phyloP scores from a whole-genome alignment of 37 sponge, comb jelly and placozoan genomes.

The Agelas oroides region DNA sequence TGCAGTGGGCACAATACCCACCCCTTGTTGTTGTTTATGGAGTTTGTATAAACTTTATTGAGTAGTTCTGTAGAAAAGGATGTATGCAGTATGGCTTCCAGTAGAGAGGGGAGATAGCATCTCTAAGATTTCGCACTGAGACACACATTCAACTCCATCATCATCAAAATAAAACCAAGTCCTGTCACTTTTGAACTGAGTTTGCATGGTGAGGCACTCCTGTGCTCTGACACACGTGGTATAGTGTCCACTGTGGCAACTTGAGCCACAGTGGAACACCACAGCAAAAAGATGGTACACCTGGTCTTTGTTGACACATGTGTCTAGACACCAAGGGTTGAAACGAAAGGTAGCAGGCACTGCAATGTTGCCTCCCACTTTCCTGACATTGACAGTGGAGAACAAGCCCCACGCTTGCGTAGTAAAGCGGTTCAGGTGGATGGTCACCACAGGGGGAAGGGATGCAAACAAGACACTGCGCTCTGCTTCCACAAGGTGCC shows the following conservation, averaged over 20 bases:
- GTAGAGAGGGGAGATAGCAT: constrained; percentile 55
- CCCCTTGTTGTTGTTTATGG: no score
- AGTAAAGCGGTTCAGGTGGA: constrained; percentile 80
- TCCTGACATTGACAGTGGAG: constrained; percentile 29
- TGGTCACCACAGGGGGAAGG: constrained; percentile 63
- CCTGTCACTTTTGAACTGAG: background rate
- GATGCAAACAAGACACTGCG: constrained; percentile 46
- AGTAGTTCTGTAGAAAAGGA: constrained; percentile 68
- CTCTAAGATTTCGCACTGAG: constrained; percentile 15
- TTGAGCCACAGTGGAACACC: constrained; percentile 73
- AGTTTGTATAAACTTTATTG: no score
- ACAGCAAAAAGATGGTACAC: constrained; percentile 77
- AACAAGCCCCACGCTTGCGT: constrained; percentile 13
- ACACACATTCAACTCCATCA: constrained; percentile 33
- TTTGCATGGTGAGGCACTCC: background rate
- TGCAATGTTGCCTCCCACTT: constrained; percentile 66
- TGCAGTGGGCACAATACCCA: no score
- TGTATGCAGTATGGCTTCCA: constrained; percentile 54
- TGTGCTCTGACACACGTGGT: constrained; percentile 46
- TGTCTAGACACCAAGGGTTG: constrained; percentile 57
- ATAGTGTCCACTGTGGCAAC: constrained; percentile 79
- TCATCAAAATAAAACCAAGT: constrained; percentile 69
- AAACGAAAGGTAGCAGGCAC: constrained; percentile 59
- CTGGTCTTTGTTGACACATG: constrained; percentile 29
- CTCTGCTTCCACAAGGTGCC: constrained; percentile 71